A percentile compares a stretch with the other conserved stretches of the same genome.
Conservation (phyloP, 1,140 invertebrate genomes). For the Caenorhabditis tropicalis region DNA sequence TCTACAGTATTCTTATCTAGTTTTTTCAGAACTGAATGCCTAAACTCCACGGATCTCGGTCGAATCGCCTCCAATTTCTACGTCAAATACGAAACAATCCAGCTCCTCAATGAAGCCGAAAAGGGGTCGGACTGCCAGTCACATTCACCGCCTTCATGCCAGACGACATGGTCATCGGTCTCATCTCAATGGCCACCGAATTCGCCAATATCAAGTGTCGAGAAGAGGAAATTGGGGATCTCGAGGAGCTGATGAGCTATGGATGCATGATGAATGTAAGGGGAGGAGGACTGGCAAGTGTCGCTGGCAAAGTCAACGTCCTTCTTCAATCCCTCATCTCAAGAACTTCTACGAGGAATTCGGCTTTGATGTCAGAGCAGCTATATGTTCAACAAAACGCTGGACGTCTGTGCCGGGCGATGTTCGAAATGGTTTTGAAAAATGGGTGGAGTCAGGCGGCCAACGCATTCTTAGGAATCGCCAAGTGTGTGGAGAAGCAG, state of each 20-base stretch:
- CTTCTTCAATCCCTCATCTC: conserved; percentile 78
- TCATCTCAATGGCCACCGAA: conserved; percentile 90
- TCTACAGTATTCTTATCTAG: neutral
- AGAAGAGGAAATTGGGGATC: conserved; percentile 90
- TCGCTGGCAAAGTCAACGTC: conserved; percentile 95
- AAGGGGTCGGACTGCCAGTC: conserved; percentile 39
- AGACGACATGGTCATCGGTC: conserved; percentile 83
- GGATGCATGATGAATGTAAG: conserved; percentile 81
- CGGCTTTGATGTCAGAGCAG: conserved; percentile 64
- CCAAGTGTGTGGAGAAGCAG: conserved; percentile 82
- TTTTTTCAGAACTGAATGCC: conserved; percentile 70
- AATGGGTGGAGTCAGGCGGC: conserved; percentile 89
- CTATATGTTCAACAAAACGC: conserved; percentile 80
- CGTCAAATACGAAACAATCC: conserved; percentile 92
- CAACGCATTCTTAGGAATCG: conserved; percentile 80
- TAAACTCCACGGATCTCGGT: conserved; percentile 84
- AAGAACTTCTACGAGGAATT: conserved; percentile 60
- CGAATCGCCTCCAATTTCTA: conserved; percentile 96
- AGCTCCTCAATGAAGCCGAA: conserved; percentile 22
- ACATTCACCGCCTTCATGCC: conserved; percentile 81
- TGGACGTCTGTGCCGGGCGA: conserved; percentile 82
- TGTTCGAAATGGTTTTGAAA: conserved; percentile 91
- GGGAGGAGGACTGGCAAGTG: conserved; percentile 85
- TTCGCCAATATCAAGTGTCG: conserved; percentile 94
- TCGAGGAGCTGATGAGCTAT: conserved; percentile 80